phyloP scores from a whole-genome alignment of 2,797 vertebrate genomes.

The Cyclura pinguis region DNA sequence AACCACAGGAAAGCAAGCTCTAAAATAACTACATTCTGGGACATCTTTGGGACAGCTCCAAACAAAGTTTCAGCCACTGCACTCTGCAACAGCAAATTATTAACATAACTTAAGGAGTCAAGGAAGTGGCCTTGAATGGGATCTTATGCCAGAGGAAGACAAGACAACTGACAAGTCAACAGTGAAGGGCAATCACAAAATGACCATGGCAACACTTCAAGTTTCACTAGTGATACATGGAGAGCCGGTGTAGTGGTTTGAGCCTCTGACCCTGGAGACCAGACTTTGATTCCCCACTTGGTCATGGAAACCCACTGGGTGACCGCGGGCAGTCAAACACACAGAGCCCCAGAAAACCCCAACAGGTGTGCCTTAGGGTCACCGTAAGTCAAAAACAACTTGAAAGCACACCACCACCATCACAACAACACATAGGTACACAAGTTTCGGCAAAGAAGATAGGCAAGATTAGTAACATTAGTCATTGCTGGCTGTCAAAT shows the following conservation, averaged over 20 bases:
- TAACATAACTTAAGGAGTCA: background rate
- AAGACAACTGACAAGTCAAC: background rate
- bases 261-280: too few relatives aligned
- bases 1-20: background rate
- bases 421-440: too few relatives aligned
- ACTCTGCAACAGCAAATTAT: background rate
- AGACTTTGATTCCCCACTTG: too few relatives aligned
- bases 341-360: too few relatives aligned
- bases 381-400: too few relatives aligned
- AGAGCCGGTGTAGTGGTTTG: too few relatives aligned
- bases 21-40: background rate
- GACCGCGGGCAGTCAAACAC: too few relatives aligned
- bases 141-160: background rate
- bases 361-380: too few relatives aligned
- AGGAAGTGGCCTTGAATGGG: background rate
- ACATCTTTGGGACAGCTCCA: background rate
- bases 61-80: background rate
- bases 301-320: too few relatives aligned
- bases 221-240: background rate
- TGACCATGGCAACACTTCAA: background rate
- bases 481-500: background rate
- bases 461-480: too few relatives aligned
- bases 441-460: background rate
- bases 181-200: background rate
- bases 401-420: too few relatives aligned